Conservation (phyloP, 1,140 invertebrate species). For the Cyclina sinensis region DNA sequence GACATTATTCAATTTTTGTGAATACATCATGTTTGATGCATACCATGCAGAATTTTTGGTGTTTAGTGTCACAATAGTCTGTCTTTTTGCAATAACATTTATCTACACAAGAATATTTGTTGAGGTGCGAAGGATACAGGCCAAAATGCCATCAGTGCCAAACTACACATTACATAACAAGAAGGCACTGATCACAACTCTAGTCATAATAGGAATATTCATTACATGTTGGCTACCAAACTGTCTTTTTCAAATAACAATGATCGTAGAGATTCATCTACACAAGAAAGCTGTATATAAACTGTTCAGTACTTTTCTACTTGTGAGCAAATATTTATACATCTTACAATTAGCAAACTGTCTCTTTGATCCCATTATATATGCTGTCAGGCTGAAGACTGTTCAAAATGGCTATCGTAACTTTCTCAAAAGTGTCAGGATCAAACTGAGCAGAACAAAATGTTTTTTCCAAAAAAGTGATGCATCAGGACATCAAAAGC, state of each 20-base stretch:
- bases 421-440: conserved; percentile 18
- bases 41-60: conserved; percentile 81
- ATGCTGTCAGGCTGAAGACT: conserved; percentile 90
- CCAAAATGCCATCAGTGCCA: conserved; percentile 35
- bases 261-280: conserved; percentile 72
- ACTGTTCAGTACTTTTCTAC: conserved; percentile 64
- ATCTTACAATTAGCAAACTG: conserved; percentile 90
- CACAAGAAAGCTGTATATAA: conserved; percentile 59
- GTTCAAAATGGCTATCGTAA: conserved; percentile 77
- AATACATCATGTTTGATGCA: conserved; percentile 86
- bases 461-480: not conserved
- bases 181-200: conserved; percentile 90
- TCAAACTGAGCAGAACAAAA: not conserved
- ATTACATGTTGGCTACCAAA: conserved; percentile 90
- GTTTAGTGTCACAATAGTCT: conserved; percentile 85
- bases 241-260: conserved; percentile 84
- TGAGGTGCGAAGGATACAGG: conserved; percentile 72
- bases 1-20: conserved; percentile 82
- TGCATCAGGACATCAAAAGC: not conserved
- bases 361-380: conserved; percentile 91
- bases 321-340: conserved; percentile 79
- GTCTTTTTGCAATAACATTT: conserved; percentile 84
- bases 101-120: conserved; percentile 78
- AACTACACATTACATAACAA: conserved; percentile 86
- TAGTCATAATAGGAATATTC: conserved; percentile 91